Base-by-base conservation (phyloP, 1,140 invertebrate species). In the Solen grandis region DNA sequence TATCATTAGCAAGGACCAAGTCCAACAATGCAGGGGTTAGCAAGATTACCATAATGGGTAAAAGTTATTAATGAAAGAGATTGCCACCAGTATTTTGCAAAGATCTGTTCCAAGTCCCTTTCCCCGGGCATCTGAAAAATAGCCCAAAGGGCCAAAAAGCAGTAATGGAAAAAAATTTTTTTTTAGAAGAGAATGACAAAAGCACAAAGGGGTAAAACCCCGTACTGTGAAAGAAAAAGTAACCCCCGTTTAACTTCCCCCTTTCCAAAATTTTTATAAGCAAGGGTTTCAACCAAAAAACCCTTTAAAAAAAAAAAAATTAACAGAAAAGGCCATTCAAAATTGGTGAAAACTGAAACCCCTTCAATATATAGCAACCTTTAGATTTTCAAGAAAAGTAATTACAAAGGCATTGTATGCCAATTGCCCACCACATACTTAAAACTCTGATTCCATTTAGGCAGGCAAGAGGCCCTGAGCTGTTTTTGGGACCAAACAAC, bases 371-470 rank as follows among this genome's bases (percentile, higher is more conserved):
- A 25, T 10, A 59, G 29, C 55, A 59, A 13, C 10, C 8, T 13
- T 8, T 22, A 27, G 8, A 25, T 59, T 59, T 8, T 59, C 25
- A 13, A 22, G 22, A 25, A 59, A 10, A 8, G 8, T 13, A 13
- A 25, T 22, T 31, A 25, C 1, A 36, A 65, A 65, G 14, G 0
- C 8, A 25, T 65, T 65, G 62, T 33, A 27, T 35, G 29, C 38
- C 29, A 35, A 65, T 65, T 10, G 38, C 62, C 62, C 62, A 65
- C 62, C 62, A 65, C 62, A 65, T 65, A 35, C 62, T 65, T 14
- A 65, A 19, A 16, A 65, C 62, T 33, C 62, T 27, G 16, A 65
- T 33, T 16, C 62, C 62, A 35, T 65, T 65, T 35, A 65, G 62
- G 25, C 62, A 65, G 16, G 62, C 62, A 16, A 65, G 31, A 25